These are phyloP conservation scores for Cyclophora albipunctata DNA, from an alignment of 2,888 invertebrate genomes.

Conservation along the genomic window DNA sequence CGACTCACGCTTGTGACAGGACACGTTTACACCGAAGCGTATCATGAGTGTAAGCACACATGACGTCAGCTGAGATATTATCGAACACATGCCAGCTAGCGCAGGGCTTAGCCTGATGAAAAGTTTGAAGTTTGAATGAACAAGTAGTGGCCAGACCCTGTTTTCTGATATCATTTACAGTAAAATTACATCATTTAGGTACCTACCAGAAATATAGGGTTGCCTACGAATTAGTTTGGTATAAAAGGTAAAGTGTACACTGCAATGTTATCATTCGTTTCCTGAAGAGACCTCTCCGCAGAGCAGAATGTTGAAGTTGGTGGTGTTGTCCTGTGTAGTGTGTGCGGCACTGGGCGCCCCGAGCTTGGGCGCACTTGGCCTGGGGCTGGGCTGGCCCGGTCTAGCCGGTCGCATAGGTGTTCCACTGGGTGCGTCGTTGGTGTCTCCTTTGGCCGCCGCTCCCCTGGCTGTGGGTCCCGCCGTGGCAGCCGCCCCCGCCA, in stretches of 20 bases:
- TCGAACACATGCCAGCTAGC: no score
- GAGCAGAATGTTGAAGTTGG: slow-evolving; percentile 74
- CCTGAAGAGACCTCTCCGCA: slow-evolving; percentile 58
- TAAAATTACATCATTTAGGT: no score
- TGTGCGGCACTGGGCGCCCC: slow-evolving; percentile 73
- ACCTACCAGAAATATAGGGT: slow-evolving; percentile 20
- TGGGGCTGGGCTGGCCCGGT: slow-evolving; percentile 24
- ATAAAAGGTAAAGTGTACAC: slow-evolving; percentile 51
- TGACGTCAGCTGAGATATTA: no score
- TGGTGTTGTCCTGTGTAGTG: slow-evolving; percentile 78
- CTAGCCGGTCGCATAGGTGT: slow-evolving; percentile 38
- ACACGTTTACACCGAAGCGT: slow-evolving; percentile 21
- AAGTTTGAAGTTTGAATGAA: no score
- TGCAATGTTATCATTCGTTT: slow-evolving; percentile 52
- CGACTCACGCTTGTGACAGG: slow-evolving; percentile 19
- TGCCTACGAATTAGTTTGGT: slow-evolving; percentile 52
- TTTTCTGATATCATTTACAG: no score
- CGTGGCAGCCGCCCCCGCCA: slow-evolving; percentile 36
- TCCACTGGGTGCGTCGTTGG: slow-evolving; percentile 31
- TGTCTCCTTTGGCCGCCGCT: slow-evolving; percentile 25
- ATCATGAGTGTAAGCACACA: slow-evolving; percentile 1
- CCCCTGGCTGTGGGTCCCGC: slow-evolving; percentile 27
- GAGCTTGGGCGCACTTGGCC: slow-evolving; percentile 28
- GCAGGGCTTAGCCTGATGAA: no score
- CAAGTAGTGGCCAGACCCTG: no score